Evolutionary conservation across 37 sponge, comb jelly and placozoan species (phyloP).

Genomic region (Aplysina aerophoba): DNA sequence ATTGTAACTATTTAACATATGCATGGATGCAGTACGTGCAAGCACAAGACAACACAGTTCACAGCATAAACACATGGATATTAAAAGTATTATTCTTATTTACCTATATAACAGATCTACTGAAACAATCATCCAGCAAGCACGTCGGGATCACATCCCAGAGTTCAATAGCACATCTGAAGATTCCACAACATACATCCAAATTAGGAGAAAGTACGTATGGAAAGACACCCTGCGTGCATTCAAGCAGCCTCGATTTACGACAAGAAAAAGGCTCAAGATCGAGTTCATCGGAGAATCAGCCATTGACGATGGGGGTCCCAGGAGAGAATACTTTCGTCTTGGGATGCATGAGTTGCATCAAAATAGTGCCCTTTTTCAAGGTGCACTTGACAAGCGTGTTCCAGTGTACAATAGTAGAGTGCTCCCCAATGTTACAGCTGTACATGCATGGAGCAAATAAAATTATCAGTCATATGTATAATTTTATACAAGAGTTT

Average conservation of each 20-base stretch:
- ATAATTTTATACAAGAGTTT: too few species aligned
- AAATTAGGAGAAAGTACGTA: not conserved
- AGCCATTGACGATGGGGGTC: slow-evolving; percentile 19
- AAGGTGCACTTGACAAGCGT: not conserved
- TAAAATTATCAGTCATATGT: too few species aligned
- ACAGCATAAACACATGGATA: too few species aligned
- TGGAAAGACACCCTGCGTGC: slow-evolving; percentile 14
- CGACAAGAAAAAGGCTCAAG: slow-evolving; percentile 1
- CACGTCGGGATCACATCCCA: not conserved
- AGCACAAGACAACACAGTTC: too few species aligned
- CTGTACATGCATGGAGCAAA: too few species aligned
- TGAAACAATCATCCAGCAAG: not conserved
- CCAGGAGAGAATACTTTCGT: slow-evolving; percentile 19
- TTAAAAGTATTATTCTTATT: too few species aligned
- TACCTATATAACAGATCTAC: too few species aligned
- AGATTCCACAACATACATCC: slow-evolving; percentile 8
- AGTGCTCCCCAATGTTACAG: too few species aligned
- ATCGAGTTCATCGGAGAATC: not conserved
- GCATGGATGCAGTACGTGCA: not conserved
- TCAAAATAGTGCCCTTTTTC: not conserved
- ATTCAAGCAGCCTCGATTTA: slow-evolving; percentile 8
- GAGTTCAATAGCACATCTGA: slow-evolving; percentile 26
- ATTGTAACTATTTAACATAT: not conserved
- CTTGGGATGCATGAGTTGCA: not conserved
- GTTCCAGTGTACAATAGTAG: too few species aligned